Percentiles rank a stretch among this genome's conserved stretches.
These are phyloP conservation scores for Parelbella ahira DNA, from an alignment of 2,888 invertebrate species.

Conservation along the genomic window DNA sequence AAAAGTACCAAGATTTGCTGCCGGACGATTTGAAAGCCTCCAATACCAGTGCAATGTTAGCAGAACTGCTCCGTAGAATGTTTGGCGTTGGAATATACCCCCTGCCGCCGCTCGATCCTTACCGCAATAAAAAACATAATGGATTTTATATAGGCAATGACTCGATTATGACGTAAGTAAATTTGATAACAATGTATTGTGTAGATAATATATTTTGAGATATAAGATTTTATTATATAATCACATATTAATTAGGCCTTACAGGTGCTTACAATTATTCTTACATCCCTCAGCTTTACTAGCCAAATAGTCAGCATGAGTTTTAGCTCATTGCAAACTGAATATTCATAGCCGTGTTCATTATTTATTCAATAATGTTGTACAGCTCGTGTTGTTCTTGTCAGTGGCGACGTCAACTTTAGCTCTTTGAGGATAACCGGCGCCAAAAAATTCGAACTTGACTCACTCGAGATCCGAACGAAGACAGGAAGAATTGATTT, in stretches of 20 bases:
- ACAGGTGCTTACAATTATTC: no score
- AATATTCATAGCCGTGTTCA: no score
- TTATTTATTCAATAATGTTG: no score
- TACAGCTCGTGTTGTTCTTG: no score
- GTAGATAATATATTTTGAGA: no score
- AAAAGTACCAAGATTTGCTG: not conserved
- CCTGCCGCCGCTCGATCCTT: constrained; percentile 28
- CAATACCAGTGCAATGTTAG: constrained; percentile 10
- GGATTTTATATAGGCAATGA: not conserved
- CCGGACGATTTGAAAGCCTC: constrained; percentile 16
- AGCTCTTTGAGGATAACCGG: not conserved
- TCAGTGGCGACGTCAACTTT: not conserved
- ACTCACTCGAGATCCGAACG: not conserved
- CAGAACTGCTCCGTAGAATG: constrained; percentile 20
- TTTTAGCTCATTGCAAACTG: no score
- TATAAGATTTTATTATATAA: no score
- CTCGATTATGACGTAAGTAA: not conserved
- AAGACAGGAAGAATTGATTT: not conserved
- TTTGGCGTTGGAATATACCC: constrained; percentile 23
- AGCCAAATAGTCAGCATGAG: no score
- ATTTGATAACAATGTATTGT: no score
- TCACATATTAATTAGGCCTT: no score
- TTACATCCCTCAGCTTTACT: no score
- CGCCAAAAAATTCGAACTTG: not conserved
- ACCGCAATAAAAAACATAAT: not conserved